Evolutionary conservation across 2,888 invertebrate species (phyloP), one percentile per base, ranked within the genome.

Genomic region (Drosophila kanekoi): DNA sequence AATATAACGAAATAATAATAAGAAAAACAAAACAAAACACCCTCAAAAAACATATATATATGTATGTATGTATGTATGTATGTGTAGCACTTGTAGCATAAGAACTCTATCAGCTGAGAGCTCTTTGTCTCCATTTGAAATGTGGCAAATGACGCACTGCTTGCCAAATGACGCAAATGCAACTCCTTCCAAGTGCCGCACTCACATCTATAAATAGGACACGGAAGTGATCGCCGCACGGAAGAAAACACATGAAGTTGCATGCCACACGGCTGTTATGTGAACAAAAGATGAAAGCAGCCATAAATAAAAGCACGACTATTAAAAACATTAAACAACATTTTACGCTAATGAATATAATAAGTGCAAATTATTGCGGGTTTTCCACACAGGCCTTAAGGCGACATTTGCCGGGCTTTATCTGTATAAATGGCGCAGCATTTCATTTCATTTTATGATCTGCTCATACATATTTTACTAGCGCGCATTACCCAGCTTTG

Each of bases 111-210:
- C 16, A 16, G 18, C 20, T 18, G 41, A 57, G 59, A 47, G 11
- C n/a, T 38, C 23, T 49, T 38, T 43, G 11, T 53, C 23, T 52
- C 45, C 43, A 14, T 38, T 53, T 45, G 59, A 51, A 60, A 69
- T 76, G 57, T 38, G 69, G 54, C 63, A 65, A 63, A 87, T 81
- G 81, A 87, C 89, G 85, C 87, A 82, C 64, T 83, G 73, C 43
- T 43, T 41, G 14, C n/a, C 56, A 32, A 28, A 35, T 82, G 89
- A 82, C 89, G 89, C 64, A 89, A 68, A 60, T 87, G 87, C 66
- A 76, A 76, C 74, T 79, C 67, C 77, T 23, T 5, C 23, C 51
- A 59, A 60, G 69, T 85, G 84, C 81, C 77, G 14, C 33, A 18
- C 16, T 48, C 35, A 13, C 23, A 20, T 62, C 53, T 70, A 54